phyloP scores from a whole-genome alignment of 2,888 invertebrate species.

The Ectobius pallidus region DNA sequence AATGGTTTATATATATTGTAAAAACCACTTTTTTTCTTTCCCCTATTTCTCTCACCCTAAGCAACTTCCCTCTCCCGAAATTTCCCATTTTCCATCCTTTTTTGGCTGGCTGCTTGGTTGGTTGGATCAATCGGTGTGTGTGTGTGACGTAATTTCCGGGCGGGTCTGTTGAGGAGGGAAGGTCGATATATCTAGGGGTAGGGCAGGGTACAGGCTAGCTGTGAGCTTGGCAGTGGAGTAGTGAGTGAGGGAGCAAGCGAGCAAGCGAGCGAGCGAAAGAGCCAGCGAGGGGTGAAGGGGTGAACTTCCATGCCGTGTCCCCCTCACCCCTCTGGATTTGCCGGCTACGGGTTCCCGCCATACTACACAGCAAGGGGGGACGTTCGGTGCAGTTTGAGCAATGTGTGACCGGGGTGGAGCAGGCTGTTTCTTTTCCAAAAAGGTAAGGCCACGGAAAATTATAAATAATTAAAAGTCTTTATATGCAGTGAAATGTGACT shows the following conservation, averaged over 20 bases:
- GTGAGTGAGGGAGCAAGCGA: slow-evolving; percentile 6
- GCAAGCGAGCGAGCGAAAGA: slow-evolving; percentile 44
- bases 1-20: slow-evolving; percentile 19
- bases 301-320: slow-evolving; percentile 45
- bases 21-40: neutral
- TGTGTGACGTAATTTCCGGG: slow-evolving; percentile 38
- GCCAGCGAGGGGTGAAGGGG: slow-evolving; percentile 54
- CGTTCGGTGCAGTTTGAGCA: slow-evolving; percentile 39
- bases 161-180: slow-evolving; percentile 31
- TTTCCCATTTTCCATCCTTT: slow-evolving; percentile 13
- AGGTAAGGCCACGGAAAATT: slow-evolving; percentile 55
- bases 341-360: slow-evolving; percentile 28
- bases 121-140: slow-evolving; percentile 37
- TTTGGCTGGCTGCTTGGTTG: slow-evolving; percentile 32
- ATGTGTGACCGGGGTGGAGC: slow-evolving; percentile 74
- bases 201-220: slow-evolving; percentile 24
- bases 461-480: neutral
- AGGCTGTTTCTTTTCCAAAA: slow-evolving; percentile 71
- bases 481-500: neutral
- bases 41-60: slow-evolving; percentile 6
- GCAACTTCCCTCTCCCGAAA: neutral
- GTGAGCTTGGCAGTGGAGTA: neutral
- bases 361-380: slow-evolving; percentile 30
- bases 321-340: slow-evolving; percentile 46
- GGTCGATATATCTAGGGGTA: slow-evolving; percentile 36